Conservation (phyloP, 2,888 invertebrate genomes). For the Cryptus viduatorius region DNA sequence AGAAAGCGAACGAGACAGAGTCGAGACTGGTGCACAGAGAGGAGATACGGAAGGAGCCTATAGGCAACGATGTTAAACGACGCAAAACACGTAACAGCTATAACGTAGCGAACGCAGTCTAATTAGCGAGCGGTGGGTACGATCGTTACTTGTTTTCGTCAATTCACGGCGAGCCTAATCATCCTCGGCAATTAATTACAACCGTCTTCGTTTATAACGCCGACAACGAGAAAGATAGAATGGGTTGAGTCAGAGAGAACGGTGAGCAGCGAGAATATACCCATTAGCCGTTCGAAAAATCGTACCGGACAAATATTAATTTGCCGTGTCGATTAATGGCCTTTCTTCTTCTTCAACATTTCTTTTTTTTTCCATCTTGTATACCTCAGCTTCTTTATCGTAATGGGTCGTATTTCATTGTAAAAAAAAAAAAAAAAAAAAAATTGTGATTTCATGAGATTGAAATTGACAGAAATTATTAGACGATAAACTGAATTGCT, state of each 20-base stretch:
- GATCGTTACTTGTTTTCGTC: slow-evolving; percentile 75
- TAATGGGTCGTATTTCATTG: background rate
- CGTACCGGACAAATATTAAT: slow-evolving; percentile 43
- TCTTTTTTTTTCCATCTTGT: background rate
- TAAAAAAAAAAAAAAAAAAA: background rate
- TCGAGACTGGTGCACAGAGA: background rate
- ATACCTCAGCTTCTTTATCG: background rate
- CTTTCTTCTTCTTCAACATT: background rate
- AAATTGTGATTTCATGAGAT: background rate
- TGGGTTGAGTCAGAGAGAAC: slow-evolving; percentile 20
- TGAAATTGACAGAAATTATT: background rate
- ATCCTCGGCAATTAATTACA: slow-evolving; percentile 74
- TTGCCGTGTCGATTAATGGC: slow-evolving; percentile 31
- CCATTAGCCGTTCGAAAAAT: slow-evolving; percentile 32
- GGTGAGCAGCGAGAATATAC: slow-evolving; percentile 16
- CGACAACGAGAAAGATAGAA: slow-evolving; percentile 47
- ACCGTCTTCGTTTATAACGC: slow-evolving; percentile 59
- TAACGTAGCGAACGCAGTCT: slow-evolving; percentile 72
- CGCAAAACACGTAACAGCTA: slow-evolving; percentile 73
- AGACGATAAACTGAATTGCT: background rate
- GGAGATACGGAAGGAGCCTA: slow-evolving; percentile 2
- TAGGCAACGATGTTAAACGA: slow-evolving; percentile 71
- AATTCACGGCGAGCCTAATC: slow-evolving; percentile 77
- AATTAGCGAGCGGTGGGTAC: slow-evolving; percentile 77
- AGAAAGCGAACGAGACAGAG: slow-evolving; percentile 2